Conservation (phyloP, 2,113 vertebrate genomes). For the Halcyon senegalensis region DNA sequence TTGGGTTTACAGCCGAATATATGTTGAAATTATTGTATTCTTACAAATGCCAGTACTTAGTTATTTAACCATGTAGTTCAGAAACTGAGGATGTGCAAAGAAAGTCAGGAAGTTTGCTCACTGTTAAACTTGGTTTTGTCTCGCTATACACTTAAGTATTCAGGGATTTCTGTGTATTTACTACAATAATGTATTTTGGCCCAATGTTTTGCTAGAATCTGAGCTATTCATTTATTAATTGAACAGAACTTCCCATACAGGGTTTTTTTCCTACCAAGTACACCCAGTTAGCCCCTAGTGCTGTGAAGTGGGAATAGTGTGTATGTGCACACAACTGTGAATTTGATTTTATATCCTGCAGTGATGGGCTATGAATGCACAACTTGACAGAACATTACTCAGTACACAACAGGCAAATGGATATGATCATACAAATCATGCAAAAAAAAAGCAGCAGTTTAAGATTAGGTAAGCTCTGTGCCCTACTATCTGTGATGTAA, state of each 20-base stretch:
- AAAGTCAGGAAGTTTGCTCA: neutral
- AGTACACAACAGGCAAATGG: neutral
- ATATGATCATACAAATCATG: neutral
- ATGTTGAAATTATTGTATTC: neutral
- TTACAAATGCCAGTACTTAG: neutral
- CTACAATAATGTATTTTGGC: neutral
- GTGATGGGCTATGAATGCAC: neutral
- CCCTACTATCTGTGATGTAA: neutral
- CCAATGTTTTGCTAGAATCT: neutral
- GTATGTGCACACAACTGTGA: neutral
- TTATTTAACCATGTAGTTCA: neutral
- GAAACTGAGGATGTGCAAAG: neutral
- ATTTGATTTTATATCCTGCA: neutral
- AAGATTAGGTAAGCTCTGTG: neutral
- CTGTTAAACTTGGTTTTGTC: neutral
- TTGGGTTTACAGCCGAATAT: neutral
- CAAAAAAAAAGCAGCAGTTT: neutral
- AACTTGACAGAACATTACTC: neutral
- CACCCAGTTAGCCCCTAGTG: neutral
- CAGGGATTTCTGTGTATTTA: neutral
- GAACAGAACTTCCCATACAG: neutral
- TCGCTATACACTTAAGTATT: neutral
- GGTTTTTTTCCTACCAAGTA: neutral
- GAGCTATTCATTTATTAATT: neutral
- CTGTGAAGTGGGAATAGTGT: neutral